Evolutionary conservation across 2,888 invertebrate genomes (phyloP), one percentile per base, ranked within the genome.

Genomic region (Eilema sororculum): DNA sequence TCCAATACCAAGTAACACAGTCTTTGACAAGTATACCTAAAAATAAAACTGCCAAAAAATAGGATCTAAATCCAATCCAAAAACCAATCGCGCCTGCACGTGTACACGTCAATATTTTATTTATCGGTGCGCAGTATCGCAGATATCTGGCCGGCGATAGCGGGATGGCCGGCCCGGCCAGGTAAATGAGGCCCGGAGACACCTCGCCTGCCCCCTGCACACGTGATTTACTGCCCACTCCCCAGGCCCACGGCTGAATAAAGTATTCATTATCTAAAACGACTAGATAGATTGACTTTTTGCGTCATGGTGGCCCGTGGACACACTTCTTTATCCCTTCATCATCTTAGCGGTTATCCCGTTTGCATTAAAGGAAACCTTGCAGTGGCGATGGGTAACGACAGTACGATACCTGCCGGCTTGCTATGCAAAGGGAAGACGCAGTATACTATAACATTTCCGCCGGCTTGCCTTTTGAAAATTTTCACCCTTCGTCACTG

Each of bases 31-130:
- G 5, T 20, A 46, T 46, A 46, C 20, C 5, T 20, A 20, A 6
- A 33, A 46, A 20, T 41, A 0, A 41, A 4, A 13, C 16, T 28
- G 0, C 20, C 8, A 20, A n/a, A 20, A n/a, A 52, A n/a, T 52
- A 20, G 8, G 9, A n/a, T 20, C 20, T 52, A 52, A 52, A 52
- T 52, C n/a, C n/a, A 62, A 16, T n/a, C 20, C 20, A 12, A 68
- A 57, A 58, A 52, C 76, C 72, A 72, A 67, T 67, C 57, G 67
- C 61, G 24, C 88, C 77, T 84, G 76, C 77, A 81, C 72, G 81
- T 87, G 86, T 91, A 84, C 91, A 75, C 86, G 90, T 92, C 93
- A 91, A 91, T 93, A 93, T 93, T 90, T 92, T 93, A 94, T 94
- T 93, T 94, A 94, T 93, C 93, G 91, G 75, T 79, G 78, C 62